Evolutionary conservation across 2,113 vertebrate genomes (phyloP).

Genomic region (Thamnophis sirtalis): DNA sequence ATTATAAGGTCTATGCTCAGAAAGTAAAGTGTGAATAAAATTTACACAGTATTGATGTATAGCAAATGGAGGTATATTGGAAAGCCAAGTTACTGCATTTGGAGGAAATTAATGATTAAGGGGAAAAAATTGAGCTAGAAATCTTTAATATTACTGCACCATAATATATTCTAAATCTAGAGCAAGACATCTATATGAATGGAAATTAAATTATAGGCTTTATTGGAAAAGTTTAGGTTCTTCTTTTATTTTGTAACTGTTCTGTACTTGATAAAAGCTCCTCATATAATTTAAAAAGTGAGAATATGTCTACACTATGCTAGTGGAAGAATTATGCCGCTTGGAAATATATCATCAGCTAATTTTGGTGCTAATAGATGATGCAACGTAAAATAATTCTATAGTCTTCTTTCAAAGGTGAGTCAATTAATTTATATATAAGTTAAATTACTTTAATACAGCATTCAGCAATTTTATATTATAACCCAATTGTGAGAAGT

Average conservation of each 20-base stretch:
- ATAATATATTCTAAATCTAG: neutral
- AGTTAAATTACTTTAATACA: constrained; percentile 58
- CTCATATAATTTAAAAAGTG: constrained; percentile 67
- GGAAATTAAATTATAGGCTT: constrained; percentile 25
- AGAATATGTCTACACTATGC: constrained; percentile 59
- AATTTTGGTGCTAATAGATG: constrained; percentile 67
- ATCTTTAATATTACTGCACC: neutral
- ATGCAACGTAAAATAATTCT: constrained; percentile 58
- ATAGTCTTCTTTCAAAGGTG: constrained; percentile 45
- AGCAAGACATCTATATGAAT: neutral
- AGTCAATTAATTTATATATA: constrained; percentile 65
- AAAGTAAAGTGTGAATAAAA: neutral
- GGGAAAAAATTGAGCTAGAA: neutral
- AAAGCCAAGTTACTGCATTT: neutral
- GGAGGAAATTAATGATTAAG: neutral
- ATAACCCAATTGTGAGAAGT: constrained; percentile 34
- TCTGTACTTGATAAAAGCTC: constrained; percentile 24
- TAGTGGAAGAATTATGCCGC: constrained; percentile 57
- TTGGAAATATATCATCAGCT: constrained; percentile 66
- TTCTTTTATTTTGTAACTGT: constrained; percentile 43
- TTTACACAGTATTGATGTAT: neutral
- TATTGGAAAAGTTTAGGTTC: constrained; percentile 27
- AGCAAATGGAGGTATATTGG: neutral
- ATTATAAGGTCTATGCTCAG: neutral
- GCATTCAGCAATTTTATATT: constrained; percentile 54